phyloP scores from a whole-genome alignment of 2,888 invertebrate genomes.

The Idaea aversata region DNA sequence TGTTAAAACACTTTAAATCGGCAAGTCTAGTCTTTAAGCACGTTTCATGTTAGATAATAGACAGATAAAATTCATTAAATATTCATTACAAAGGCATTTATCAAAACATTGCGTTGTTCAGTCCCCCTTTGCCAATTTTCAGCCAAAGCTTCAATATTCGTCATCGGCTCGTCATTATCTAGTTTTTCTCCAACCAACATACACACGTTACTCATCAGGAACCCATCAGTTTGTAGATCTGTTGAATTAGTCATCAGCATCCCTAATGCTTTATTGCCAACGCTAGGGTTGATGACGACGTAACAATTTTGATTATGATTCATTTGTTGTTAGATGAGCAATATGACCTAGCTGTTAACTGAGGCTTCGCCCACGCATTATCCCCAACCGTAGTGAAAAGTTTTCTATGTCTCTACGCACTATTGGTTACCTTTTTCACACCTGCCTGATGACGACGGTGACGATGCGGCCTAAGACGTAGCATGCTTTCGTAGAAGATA shows the following conservation, averaged over 20 bases:
- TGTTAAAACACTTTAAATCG: background rate
- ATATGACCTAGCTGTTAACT: background rate
- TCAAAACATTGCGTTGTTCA: background rate
- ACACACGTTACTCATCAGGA: background rate
- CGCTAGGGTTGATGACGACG: background rate
- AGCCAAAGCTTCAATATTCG: constrained; percentile 11
- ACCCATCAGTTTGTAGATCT: background rate
- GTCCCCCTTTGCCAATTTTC: background rate
- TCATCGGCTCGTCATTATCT: constrained; percentile 14
- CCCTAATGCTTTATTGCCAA: background rate
- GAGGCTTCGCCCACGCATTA: background rate
- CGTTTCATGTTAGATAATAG: background rate
- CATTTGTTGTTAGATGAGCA: constrained; percentile 3
- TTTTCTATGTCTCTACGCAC: background rate
- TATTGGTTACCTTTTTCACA: background rate
- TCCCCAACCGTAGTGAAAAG: background rate
- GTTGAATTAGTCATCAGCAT: background rate
- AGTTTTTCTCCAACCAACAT: background rate
- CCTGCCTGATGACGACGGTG: too few relatives aligned
- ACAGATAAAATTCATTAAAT: background rate
- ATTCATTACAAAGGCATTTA: background rate
- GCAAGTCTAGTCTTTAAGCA: background rate
- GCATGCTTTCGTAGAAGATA: too few relatives aligned
- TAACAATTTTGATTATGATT: constrained; percentile 9
- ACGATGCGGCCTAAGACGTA: too few relatives aligned